Percentiles rank a stretch among this genome's conserved stretches.
Evolutionary conservation across 1,140 invertebrate species (phyloP).

Genomic region (Holcopasites calliopsidis): DNA sequence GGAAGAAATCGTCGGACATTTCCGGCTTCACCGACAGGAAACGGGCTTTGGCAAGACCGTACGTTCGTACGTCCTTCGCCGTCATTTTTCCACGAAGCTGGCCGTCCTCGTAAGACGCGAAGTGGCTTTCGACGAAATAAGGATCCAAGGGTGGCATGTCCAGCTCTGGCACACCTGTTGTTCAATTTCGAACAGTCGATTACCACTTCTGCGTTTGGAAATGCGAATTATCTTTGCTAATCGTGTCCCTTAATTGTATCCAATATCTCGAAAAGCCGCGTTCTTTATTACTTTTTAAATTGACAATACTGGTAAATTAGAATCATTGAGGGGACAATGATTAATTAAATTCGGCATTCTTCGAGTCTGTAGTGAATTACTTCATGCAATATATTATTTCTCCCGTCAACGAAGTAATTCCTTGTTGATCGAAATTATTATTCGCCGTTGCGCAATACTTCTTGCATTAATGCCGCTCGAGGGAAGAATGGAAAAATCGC

Average conservation of each 20-base stretch:
- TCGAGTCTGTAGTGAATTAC: no score
- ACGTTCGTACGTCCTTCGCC: constrained; percentile 76
- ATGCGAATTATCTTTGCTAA: no score
- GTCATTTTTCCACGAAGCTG: constrained; percentile 77
- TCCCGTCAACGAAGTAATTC: not conserved
- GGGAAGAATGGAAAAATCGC: not conserved
- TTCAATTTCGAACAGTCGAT: not conserved
- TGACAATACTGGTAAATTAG: no score
- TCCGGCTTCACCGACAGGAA: constrained; percentile 80
- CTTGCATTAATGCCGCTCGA: not conserved
- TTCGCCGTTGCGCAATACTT: not conserved
- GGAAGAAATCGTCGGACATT: constrained; percentile 77
- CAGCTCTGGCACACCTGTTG: constrained; percentile 78
- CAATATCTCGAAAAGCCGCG: no score
- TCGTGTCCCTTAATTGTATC: no score
- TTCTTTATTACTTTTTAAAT: no score
- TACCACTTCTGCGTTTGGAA: no score
- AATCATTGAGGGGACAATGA: no score
- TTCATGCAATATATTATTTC: not conserved
- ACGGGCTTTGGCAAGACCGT: constrained; percentile 76
- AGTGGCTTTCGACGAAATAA: constrained; percentile 74
- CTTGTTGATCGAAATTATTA: not conserved
- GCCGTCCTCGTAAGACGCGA: constrained; percentile 77
- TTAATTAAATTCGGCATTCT: no score
- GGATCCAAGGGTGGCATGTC: constrained; percentile 79